Evolutionary conservation across 1,140 invertebrate genomes (phyloP), one percentile per base, ranked within the genome.

Genomic region (Drosophila littoralis): DNA sequence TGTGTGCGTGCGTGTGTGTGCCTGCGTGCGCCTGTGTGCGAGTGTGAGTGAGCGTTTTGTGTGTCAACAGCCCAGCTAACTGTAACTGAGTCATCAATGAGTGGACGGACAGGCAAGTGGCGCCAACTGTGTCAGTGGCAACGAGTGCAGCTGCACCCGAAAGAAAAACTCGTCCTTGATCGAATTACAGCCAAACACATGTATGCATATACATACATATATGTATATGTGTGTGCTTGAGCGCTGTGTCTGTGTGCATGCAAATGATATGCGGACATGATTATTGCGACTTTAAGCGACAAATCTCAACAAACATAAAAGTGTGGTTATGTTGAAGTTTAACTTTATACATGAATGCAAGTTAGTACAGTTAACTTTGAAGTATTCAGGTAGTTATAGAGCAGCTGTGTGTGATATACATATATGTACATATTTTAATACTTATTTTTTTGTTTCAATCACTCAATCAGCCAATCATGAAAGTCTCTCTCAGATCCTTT

Each of bases 151-250:
- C 38, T 63, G 57, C 52, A 45, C 22, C 33, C 42, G 42, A 15
- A 42, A 57, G 15, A 28, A 28, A 28, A 42, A 57, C 35, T 46
- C 46, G 81, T 85, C 82, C 82, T 85, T 85, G 81, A 78, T 85
- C 78, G 70, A 63, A 67, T 86, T 81, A 72, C 68, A 50, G 43
- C 22, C 28, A 51, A 51, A 15, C 42, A 59, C 22, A 22, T 22
- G 3, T 2, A 2, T 33, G 12, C 17, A 22, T 2, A 2, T 33
- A 17, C 17, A 35, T 32, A 58, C 60, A 51, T 22, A 40, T n/a
- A 40, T 12, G 46, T 28, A 35, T 40, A 9, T 50, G 22, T 33
- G 33, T 43, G 10, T 40, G 15, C 8, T 7, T 17, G 17, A 17
- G 17, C 36, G 4, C 10, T 40, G 38, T 12, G 9, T 12, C 46